phyloP scores from a whole-genome alignment of 2,797 vertebrate species.

The Macropodus opercularis region DNA sequence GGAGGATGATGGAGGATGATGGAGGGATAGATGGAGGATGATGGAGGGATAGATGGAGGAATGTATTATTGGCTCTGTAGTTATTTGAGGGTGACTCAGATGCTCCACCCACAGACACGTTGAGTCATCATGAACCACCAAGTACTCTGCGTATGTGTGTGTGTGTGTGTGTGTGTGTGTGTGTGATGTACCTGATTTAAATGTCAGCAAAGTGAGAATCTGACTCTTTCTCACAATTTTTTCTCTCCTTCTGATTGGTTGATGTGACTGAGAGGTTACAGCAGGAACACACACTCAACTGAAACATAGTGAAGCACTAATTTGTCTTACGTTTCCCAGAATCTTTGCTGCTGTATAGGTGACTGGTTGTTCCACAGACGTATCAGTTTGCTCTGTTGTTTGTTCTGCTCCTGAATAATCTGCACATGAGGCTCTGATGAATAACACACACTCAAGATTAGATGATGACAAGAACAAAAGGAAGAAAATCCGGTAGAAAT shows the following conservation, averaged over 20 bases:
- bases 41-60: slow-evolving; percentile 60
- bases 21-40: slow-evolving; percentile 38
- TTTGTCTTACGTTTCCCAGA: slow-evolving; percentile 17
- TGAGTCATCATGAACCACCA: slow-evolving; percentile 67
- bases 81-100: slow-evolving; percentile 74
- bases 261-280: slow-evolving; percentile 28
- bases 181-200: slow-evolving; percentile 72
- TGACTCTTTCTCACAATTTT: slow-evolving; percentile 54
- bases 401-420: too few species aligned
- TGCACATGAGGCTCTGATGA: too few species aligned
- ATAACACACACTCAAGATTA: too few species aligned
- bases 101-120: slow-evolving; percentile 73
- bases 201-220: slow-evolving; percentile 75
- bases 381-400: neutral
- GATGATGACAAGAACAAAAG: too few species aligned
- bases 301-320: slow-evolving; percentile 2
- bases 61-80: slow-evolving; percentile 67
- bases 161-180: slow-evolving; percentile 43
- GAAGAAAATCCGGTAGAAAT: too few species aligned
- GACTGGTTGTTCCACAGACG: neutral
- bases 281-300: slow-evolving; percentile 22
- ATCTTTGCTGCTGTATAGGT: neutral
- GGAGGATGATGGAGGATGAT: too few species aligned
- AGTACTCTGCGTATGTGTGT: slow-evolving; percentile 49
- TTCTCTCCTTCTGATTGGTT: slow-evolving; percentile 39